Evolutionary conservation across 2,113 vertebrate genomes (phyloP).

Genomic region (Morone chrysops): DNA sequence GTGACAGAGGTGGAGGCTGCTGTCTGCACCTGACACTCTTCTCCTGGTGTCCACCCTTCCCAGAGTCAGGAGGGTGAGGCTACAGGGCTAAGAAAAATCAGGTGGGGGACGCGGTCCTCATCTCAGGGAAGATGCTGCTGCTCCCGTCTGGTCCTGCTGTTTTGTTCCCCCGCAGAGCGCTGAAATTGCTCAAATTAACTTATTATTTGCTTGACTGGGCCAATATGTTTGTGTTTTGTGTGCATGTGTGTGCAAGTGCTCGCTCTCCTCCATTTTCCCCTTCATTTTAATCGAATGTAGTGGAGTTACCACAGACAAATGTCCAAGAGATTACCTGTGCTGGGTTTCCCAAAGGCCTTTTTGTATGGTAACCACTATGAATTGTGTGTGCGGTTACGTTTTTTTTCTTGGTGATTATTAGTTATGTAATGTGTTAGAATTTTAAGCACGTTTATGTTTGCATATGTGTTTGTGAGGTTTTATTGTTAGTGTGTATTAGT

Average conservation of each 20-base stretch:
- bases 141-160: slow-evolving; percentile 81
- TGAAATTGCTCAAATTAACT: slow-evolving; percentile 89
- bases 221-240: slow-evolving; percentile 86
- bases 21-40: slow-evolving; percentile 44
- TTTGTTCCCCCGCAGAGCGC: slow-evolving; percentile 83
- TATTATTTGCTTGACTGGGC: slow-evolving; percentile 89
- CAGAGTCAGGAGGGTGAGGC: slow-evolving; percentile 33
- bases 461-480: slow-evolving; percentile 16
- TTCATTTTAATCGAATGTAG: slow-evolving; percentile 81
- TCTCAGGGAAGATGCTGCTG: slow-evolving; percentile 76
- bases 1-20: slow-evolving; percentile 38
- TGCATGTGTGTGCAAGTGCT: slow-evolving; percentile 67
- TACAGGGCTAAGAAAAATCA: slow-evolving; percentile 55
- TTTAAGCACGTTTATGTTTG: slow-evolving; percentile 21
- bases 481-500: slow-evolving; percentile 12
- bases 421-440: slow-evolving; percentile 32
- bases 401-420: slow-evolving; percentile 14
- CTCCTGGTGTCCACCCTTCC: slow-evolving; percentile 35
- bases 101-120: slow-evolving; percentile 44
- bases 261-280: slow-evolving; percentile 54
- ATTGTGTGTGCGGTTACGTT: slow-evolving; percentile 36
- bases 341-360: slow-evolving; percentile 60
- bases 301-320: slow-evolving; percentile 76
- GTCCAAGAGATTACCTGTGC: slow-evolving; percentile 75
- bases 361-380: slow-evolving; percentile 36